A percentile compares a stretch with the other conserved stretches of the same genome.
These are phyloP conservation scores for Lampris megalopsis DNA, from an alignment of 2,113 vertebrate species.

Conservation along the genomic window DNA sequence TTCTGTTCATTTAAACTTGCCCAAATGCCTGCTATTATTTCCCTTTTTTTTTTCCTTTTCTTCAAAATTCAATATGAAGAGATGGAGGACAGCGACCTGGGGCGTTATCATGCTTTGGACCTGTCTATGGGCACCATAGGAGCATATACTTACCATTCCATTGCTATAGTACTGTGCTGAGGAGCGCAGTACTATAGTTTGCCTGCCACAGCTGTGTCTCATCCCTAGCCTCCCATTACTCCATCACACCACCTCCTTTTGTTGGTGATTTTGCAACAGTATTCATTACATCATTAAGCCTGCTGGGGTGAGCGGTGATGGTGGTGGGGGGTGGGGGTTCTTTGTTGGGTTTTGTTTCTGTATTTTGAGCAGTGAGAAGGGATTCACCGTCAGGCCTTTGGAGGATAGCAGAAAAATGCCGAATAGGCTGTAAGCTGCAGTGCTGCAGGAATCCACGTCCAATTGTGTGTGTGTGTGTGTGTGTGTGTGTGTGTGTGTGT, in stretches of 20 bases:
- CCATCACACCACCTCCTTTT: constrained; percentile 56
- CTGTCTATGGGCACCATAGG: constrained; percentile 54
- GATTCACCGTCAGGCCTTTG: background rate
- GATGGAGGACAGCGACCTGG: constrained; percentile 31
- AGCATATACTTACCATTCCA: constrained; percentile 78
- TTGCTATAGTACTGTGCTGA: constrained; percentile 32
- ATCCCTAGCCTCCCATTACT: constrained; percentile 66
- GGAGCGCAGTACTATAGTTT: constrained; percentile 61
- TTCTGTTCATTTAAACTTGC: constrained; percentile 63
- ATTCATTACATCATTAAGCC: constrained; percentile 51
- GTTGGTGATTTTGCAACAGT: constrained; percentile 53
- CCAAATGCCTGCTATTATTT: constrained; percentile 36
- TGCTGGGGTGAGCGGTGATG: constrained; percentile 24
- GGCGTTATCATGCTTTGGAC: constrained; percentile 46
- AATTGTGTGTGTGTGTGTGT: background rate
- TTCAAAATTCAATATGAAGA: background rate
- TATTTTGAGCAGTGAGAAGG: background rate
- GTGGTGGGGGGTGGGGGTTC: background rate
- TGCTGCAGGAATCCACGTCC: background rate
- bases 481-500: constrained; percentile 36
- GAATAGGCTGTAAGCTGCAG: background rate
- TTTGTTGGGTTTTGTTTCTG: constrained; percentile 7
- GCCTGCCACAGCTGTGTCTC: constrained; percentile 72
- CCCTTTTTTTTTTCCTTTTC: constrained; percentile 25
- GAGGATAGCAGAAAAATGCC: background rate